Conservation (phyloP, 2,113 vertebrate species). For the Craseonycteris thonglongyai region DNA sequence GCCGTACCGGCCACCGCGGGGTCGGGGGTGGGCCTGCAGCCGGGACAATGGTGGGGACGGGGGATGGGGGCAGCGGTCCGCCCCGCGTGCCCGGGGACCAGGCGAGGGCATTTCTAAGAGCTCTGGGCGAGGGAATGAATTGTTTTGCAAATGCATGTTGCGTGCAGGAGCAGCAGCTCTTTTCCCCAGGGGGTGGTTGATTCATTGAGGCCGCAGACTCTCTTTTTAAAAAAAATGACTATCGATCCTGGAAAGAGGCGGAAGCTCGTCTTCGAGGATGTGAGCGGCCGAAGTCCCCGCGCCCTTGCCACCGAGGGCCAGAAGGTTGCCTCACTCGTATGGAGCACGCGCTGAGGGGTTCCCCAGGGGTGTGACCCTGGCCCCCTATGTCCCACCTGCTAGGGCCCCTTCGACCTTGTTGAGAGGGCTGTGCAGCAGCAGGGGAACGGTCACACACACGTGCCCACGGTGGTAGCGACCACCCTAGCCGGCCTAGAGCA, state of each 20-base stretch:
- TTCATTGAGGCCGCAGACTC: constrained; percentile 35
- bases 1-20: neutral
- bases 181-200: neutral
- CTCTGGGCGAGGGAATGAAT: constrained; percentile 17
- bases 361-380: neutral
- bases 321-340: neutral
- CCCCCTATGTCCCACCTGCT: neutral
- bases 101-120: neutral
- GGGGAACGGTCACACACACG: neutral
- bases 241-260: constrained; percentile 37
- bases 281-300: neutral
- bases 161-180: neutral
- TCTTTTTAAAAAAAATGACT: constrained; percentile 15
- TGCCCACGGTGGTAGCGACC: neutral
- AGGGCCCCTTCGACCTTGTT: neutral
- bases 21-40: neutral
- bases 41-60: neutral
- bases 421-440: neutral
- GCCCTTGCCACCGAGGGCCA: neutral
- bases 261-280: neutral
- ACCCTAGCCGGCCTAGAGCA: neutral
- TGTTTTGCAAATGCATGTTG: constrained; percentile 19
- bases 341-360: neutral
- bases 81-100: neutral
- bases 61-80: neutral